Evolutionary conservation across 2,797 vertebrate species (phyloP).

Genomic region (Selene dorsalis): DNA sequence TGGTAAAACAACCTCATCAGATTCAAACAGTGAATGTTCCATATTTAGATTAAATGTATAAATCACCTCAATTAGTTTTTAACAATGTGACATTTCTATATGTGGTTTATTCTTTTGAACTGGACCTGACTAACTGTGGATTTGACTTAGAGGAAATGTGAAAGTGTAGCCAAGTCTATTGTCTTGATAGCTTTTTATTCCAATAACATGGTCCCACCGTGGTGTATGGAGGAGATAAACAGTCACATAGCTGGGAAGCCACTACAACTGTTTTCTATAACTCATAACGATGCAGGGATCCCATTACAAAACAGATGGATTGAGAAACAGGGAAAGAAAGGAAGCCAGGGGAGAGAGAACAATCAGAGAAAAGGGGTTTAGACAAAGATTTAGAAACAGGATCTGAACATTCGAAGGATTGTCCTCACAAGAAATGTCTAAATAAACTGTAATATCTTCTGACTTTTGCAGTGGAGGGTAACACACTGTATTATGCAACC

Average conservation of each 20-base stretch:
- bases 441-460: constrained; percentile 66
- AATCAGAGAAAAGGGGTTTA: constrained; percentile 68
- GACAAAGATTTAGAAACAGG: constrained; percentile 71
- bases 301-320: constrained; percentile 79
- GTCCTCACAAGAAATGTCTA: constrained; percentile 72
- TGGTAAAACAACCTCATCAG: constrained; percentile 54
- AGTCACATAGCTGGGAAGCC: constrained; percentile 78
- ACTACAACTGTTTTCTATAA: constrained; percentile 79
- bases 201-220: constrained; percentile 71
- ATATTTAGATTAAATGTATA: constrained; percentile 56
- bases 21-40: constrained; percentile 54
- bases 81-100: constrained; percentile 62
- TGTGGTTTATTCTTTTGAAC: constrained; percentile 56
- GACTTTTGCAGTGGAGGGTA: constrained; percentile 59
- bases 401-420: constrained; percentile 61
- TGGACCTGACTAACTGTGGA: constrained; percentile 58
- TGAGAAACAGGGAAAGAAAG: constrained; percentile 67
- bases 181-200: constrained; percentile 71
- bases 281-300: constrained; percentile 73
- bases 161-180: constrained; percentile 74
- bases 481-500: constrained; percentile 45
- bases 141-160: constrained; percentile 60
- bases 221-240: constrained; percentile 75
- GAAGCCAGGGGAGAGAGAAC: constrained; percentile 62
- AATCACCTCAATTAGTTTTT: constrained; percentile 57